phyloP scores from a whole-genome alignment of 2,113 vertebrate genomes.

The Nothobranchius kuhntae region DNA sequence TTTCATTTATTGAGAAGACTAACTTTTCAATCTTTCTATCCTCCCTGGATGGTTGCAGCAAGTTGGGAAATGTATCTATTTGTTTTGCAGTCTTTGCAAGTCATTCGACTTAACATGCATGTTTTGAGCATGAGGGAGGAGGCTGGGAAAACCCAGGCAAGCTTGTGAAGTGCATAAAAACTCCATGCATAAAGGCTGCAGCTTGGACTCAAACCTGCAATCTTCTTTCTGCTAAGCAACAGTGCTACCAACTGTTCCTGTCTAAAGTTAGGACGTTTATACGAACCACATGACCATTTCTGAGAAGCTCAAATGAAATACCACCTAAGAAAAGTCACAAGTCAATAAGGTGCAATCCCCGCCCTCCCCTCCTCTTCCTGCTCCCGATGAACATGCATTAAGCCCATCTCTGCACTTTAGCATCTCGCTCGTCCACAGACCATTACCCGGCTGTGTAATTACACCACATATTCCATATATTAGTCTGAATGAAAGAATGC shows the following conservation, averaged over 20 bases:
- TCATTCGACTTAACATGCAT: no score
- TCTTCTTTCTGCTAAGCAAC: no score
- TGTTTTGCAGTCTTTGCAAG: no score
- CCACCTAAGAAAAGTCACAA: constrained; percentile 50
- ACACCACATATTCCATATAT: constrained; percentile 72
- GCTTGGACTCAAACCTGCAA: no score
- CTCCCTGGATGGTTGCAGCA: constrained; percentile 2
- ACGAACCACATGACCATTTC: constrained; percentile 37
- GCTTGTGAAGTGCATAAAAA: no score
- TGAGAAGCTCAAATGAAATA: constrained; percentile 45
- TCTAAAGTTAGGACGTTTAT: constrained; percentile 3
- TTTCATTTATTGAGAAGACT: constrained; percentile 73
- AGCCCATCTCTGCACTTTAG: constrained; percentile 51
- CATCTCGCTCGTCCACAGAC: constrained; percentile 52
- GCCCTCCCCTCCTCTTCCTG: constrained; percentile 8
- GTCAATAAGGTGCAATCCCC: constrained; percentile 49
- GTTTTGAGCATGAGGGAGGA: no score
- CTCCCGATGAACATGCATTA: constrained; percentile 57
- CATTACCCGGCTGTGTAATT: constrained; percentile 67
- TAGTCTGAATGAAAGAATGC: constrained; percentile 73
- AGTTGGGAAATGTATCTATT: constrained; percentile 12
- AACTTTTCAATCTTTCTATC: constrained; percentile 33
- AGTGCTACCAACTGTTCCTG: no score
- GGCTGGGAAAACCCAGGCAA: no score
- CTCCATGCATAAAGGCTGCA: no score